phyloP scores from a whole-genome alignment of 2,797 vertebrate genomes.

The Paramormyrops hopkinsi region DNA sequence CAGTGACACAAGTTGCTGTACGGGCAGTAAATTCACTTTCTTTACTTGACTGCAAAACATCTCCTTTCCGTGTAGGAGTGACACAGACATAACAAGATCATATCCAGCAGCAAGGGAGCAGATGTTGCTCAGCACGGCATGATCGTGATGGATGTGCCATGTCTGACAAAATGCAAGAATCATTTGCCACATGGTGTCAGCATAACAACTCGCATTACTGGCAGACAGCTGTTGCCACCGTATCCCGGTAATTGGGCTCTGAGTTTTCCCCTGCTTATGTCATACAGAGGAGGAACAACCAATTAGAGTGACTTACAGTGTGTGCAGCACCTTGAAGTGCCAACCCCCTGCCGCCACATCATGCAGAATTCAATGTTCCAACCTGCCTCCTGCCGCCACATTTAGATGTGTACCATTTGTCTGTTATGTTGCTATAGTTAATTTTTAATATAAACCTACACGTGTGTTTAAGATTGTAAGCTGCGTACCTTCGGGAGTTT shows the following conservation, averaged over 20 bases:
- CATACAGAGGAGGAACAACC: slow-evolving; percentile 49
- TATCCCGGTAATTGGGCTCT: slow-evolving; percentile 38
- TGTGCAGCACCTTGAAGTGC: neutral
- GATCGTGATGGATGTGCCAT: slow-evolving; percentile 56
- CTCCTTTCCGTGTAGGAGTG: slow-evolving; percentile 28
- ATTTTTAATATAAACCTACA: neutral
- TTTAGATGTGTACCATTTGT: neutral
- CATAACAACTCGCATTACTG: slow-evolving; percentile 60
- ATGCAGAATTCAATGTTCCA: neutral
- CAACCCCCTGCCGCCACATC: neutral
- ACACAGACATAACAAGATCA: slow-evolving; percentile 50
- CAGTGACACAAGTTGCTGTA: neutral
- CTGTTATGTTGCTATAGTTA: neutral
- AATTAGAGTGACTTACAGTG: slow-evolving; percentile 58
- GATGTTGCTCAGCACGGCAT: slow-evolving; percentile 56
- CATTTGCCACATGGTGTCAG: slow-evolving; percentile 56
- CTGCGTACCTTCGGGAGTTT: neutral
- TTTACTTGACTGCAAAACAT: slow-evolving; percentile 32
- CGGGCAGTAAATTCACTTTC: slow-evolving; percentile 25
- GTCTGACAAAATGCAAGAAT: slow-evolving; percentile 43
- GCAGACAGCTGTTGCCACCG: slow-evolving; percentile 62
- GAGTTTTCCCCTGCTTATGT: slow-evolving; percentile 44
- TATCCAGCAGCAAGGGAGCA: slow-evolving; percentile 54
- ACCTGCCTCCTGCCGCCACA: neutral
- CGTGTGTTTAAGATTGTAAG: neutral